These are phyloP conservation scores for Notiomystis cincta DNA, from an alignment of 2,113 vertebrate species.

Conservation along the genomic window DNA sequence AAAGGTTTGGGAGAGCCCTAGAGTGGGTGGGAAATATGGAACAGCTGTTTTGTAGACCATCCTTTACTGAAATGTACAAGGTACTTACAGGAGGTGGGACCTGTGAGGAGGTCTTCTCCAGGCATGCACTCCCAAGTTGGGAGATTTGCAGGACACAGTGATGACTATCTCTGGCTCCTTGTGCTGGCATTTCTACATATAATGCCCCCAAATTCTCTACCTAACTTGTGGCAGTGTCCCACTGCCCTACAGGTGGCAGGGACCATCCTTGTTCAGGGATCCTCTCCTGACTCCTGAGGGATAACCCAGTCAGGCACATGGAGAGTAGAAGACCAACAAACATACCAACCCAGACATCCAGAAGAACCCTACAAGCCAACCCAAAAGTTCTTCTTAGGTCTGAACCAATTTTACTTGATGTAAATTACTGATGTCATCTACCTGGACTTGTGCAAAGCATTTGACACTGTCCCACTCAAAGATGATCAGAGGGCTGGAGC, in stretches of 20 bases:
- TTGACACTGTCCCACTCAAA: accelerated
- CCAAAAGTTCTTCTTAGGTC: not conserved
- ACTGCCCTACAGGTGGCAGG: not conserved
- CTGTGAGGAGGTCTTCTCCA: not conserved
- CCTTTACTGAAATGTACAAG: not conserved
- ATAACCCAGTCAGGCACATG: not conserved
- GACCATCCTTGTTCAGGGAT: not conserved
- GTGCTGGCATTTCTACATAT: not conserved
- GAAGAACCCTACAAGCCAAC: not conserved
- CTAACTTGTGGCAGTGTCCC: not conserved
- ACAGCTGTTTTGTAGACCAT: not conserved
- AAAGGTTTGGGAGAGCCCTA: not conserved
- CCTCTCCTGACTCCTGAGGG: not conserved
- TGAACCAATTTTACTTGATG: not conserved
- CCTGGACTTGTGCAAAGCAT: not conserved
- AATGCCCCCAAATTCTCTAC: not conserved
- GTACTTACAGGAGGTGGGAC: not conserved
- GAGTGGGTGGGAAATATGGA: not conserved
- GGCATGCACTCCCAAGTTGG: not conserved
- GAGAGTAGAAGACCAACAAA: not conserved
- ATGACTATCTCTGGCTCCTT: not conserved
- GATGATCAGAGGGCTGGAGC: not conserved
- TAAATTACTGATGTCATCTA: not conserved
- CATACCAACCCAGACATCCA: not conserved
- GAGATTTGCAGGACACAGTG: not conserved